A percentile compares a stretch with the other conserved stretches of the same genome.
phyloP scores from a whole-genome alignment of 2,797 vertebrate species.

The Melopsittacus undulatus region DNA sequence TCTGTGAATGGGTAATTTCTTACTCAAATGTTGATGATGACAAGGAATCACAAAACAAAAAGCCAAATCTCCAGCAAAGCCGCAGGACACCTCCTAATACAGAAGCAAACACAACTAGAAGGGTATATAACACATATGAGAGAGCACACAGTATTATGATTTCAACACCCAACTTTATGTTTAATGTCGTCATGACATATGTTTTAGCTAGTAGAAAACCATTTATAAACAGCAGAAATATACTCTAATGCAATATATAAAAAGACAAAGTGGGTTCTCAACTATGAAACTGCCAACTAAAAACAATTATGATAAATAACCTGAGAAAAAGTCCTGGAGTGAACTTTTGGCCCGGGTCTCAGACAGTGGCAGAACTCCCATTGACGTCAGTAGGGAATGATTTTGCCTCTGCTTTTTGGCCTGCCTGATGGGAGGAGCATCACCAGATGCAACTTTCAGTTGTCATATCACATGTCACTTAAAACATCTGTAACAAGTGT shows the following conservation, averaged over 20 bases:
- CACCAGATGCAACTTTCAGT: background rate
- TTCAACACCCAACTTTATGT: background rate
- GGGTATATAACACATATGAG: background rate
- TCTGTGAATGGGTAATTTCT: background rate
- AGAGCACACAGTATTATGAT: background rate
- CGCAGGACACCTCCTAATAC: background rate
- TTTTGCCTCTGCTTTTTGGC: background rate
- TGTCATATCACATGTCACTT: background rate
- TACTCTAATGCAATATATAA: background rate
- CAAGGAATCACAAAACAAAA: background rate
- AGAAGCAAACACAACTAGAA: background rate
- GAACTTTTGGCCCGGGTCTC: background rate
- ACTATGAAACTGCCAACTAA: background rate
- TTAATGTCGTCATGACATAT: background rate
- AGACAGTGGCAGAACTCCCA: conserved; percentile 27
- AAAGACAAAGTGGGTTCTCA: background rate
- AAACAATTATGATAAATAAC: conserved; percentile 14
- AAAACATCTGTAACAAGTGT: background rate
- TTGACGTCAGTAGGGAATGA: conserved; percentile 1
- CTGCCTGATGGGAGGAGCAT: background rate
- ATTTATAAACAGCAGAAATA: background rate
- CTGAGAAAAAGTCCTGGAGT: conserved; percentile 3
- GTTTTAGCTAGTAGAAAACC: background rate
- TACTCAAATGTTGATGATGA: background rate
- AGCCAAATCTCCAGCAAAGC: background rate